Evolutionary conservation across 2,888 invertebrate species (phyloP).

Genomic region (Mythimna ferrago): DNA sequence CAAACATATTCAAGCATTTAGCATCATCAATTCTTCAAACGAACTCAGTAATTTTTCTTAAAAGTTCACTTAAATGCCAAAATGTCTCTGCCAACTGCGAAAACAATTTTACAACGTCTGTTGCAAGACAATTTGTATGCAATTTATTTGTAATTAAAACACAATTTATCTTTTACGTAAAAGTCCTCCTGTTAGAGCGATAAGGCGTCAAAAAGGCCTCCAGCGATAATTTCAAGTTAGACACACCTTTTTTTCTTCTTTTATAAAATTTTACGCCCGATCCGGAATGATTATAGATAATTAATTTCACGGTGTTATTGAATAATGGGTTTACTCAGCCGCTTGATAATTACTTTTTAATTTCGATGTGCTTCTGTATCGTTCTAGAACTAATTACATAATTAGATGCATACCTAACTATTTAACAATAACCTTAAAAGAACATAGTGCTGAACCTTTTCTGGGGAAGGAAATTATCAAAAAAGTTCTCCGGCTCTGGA

Average conservation of each 20-base stretch:
- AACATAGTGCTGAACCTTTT: too few species aligned
- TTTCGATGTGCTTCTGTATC: conserved; percentile 27
- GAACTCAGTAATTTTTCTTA: background rate
- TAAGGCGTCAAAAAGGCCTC: conserved; percentile 17
- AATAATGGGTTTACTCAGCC: conserved; percentile 35
- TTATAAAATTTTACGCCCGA: background rate
- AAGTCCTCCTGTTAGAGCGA: background rate
- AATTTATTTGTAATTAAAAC: conserved; percentile 34
- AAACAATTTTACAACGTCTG: conserved; percentile 4
- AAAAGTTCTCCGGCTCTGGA: too few species aligned
- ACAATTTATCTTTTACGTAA: background rate
- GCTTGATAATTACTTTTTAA: conserved; percentile 30
- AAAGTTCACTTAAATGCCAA: background rate
- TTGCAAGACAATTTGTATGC: background rate
- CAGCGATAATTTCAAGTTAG: conserved; percentile 6
- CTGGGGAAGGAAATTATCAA: too few species aligned
- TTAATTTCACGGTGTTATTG: conserved; percentile 47
- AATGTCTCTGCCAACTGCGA: background rate
- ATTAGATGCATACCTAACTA: too few species aligned
- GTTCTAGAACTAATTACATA: background rate
- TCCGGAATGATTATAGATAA: conserved; percentile 18
- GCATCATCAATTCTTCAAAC: background rate
- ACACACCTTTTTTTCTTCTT: background rate
- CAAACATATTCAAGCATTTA: background rate
- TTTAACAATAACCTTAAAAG: too few species aligned